These are phyloP conservation scores for Coelopa frigida DNA, from an alignment of 1,140 invertebrate genomes.

Conservation along the genomic window DNA sequence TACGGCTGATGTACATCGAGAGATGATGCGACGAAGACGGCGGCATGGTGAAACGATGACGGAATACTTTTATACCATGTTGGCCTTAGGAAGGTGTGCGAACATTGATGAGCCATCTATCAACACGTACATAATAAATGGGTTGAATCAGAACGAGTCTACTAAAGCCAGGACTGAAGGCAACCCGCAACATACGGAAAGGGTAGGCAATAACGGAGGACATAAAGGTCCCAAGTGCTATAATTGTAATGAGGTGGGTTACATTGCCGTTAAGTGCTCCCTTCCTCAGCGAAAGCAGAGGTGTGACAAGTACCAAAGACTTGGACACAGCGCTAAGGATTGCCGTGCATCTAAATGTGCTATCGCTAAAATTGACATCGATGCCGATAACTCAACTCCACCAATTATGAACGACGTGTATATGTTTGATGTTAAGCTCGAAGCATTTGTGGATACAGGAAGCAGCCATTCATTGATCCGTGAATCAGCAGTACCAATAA, in stretches of 20 bases:
- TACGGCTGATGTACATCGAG: background rate
- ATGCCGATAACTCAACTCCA: no score
- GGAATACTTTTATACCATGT: slow-evolving; percentile 6
- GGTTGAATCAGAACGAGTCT: background rate
- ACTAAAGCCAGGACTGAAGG: background rate
- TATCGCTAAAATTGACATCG: no score
- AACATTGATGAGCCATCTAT: slow-evolving; percentile 3
- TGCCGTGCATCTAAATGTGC: background rate
- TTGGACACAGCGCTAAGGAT: background rate
- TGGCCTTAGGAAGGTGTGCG: background rate
- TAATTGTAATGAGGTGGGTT: background rate
- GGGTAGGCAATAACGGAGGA: background rate
- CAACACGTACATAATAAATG: background rate
- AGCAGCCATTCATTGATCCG: background rate
- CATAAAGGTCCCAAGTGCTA: background rate
- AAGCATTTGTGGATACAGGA: background rate
- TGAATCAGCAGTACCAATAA: background rate
- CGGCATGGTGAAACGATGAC: background rate
- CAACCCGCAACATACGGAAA: background rate
- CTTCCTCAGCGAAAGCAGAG: no score
- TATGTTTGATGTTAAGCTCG: no score
- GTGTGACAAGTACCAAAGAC: background rate
- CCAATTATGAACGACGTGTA: no score
- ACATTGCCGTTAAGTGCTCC: no score
- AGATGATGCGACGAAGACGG: background rate